Conservation (phyloP, 2,797 vertebrate genomes). For the Lates japonicus region DNA sequence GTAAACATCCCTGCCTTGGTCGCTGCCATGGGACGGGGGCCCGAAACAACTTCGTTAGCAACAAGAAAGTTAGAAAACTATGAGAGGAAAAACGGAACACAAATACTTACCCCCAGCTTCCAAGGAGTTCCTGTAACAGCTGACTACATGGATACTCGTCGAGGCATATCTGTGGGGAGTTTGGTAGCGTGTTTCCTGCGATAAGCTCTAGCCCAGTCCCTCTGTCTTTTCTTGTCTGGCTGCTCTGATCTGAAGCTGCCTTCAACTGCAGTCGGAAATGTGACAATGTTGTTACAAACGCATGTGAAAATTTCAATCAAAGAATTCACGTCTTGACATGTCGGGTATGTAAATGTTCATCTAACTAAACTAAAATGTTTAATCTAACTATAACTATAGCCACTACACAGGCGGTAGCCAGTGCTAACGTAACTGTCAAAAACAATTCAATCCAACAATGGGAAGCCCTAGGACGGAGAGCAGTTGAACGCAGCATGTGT, state of each 20-base stretch:
- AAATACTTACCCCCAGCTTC: slow-evolving; percentile 65
- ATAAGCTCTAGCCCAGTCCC: slow-evolving; percentile 1
- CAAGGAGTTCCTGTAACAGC: slow-evolving; percentile 21
- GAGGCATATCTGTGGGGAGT: slow-evolving; percentile 22
- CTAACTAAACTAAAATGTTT: not conserved
- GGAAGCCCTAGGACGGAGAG: not conserved
- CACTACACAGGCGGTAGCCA: too few species aligned
- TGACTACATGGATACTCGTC: slow-evolving; percentile 31
- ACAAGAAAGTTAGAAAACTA: slow-evolving; percentile 29
- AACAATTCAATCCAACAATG: not conserved
- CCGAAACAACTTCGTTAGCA: slow-evolving; percentile 42
- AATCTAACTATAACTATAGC: not conserved
- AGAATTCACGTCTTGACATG: not conserved
- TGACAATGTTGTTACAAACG: accelerated
- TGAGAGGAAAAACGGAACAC: not conserved
- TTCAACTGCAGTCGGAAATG: slow-evolving; percentile 48
- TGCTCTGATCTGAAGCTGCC: slow-evolving; percentile 24
- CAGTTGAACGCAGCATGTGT: slow-evolving; percentile 34
- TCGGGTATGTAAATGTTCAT: not conserved
- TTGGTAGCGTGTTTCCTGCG: slow-evolving; percentile 59
- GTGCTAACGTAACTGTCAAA: not conserved
- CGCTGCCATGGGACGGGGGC: slow-evolving; percentile 33
- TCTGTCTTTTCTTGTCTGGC: slow-evolving; percentile 8
- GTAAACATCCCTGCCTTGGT: slow-evolving; percentile 63
- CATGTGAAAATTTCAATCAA: not conserved